Evolutionary conservation across 2,888 invertebrate genomes (phyloP).

Genomic region (Dichetophora obliterata): DNA sequence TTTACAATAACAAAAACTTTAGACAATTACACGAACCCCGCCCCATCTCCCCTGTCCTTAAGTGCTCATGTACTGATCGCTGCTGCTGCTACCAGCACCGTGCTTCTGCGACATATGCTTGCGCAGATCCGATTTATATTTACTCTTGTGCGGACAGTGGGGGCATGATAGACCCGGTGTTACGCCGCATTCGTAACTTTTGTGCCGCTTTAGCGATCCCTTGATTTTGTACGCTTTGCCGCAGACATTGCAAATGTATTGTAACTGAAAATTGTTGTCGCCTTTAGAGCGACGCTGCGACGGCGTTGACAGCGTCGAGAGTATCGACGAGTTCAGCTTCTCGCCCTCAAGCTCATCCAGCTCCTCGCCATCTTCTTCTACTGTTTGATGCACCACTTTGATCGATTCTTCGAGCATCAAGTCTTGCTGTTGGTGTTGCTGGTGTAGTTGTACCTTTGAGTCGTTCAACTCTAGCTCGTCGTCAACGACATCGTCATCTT

Average conservation of each 20-base stretch:
- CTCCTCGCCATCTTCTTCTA: constrained; percentile 48
- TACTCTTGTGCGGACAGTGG: constrained; percentile 68
- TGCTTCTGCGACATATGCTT: constrained; percentile 69
- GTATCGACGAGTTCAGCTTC: constrained; percentile 11
- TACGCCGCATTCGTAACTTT: constrained; percentile 79
- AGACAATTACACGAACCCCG: not conserved
- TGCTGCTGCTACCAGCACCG: constrained; percentile 42
- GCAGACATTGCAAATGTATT: constrained; percentile 77
- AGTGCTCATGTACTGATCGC: constrained; percentile 35
- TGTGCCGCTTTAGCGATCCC: constrained; percentile 82
- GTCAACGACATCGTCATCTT: constrained; percentile 7
- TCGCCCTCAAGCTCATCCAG: constrained; percentile 41
- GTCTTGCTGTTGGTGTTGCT: constrained; percentile 42
- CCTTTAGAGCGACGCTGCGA: constrained; percentile 29
- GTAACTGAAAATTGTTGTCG: constrained; percentile 44
- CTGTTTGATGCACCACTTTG: constrained; percentile 40
- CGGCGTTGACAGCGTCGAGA: constrained; percentile 15
- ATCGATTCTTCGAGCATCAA: constrained; percentile 39
- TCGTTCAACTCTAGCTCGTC: not conserved
- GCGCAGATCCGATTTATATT: constrained; percentile 68
- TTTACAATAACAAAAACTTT: not conserved
- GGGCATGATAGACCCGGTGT: constrained; percentile 64
- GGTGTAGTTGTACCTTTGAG: constrained; percentile 19
- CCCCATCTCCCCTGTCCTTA: not conserved
- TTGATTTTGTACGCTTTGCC: constrained; percentile 87